These are phyloP conservation scores for Helogale parvula DNA, from an alignment of 2,113 vertebrate genomes.

Conservation along the genomic window DNA sequence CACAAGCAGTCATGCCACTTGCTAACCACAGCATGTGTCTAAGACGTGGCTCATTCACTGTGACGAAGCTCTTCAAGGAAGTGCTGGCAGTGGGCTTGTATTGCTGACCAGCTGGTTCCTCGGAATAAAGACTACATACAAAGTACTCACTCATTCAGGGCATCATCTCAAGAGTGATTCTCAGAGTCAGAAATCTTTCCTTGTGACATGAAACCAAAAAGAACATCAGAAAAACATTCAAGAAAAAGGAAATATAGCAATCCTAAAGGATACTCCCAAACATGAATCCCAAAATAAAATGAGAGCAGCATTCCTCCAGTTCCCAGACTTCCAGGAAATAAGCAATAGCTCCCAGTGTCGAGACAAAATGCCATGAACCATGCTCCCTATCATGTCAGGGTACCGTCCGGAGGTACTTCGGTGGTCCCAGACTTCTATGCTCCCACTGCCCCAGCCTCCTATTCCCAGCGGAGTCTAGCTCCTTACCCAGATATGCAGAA, in stretches of 20 bases:
- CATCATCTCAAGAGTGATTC: background rate
- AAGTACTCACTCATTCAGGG: background rate
- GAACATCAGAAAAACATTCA: background rate
- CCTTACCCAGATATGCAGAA: background rate
- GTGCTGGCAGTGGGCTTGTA: background rate
- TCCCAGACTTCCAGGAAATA: background rate
- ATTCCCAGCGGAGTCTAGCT: background rate
- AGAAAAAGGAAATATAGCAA: background rate
- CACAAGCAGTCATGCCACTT: background rate
- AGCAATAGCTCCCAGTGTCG: background rate
- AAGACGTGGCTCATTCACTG: background rate
- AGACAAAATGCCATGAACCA: background rate
- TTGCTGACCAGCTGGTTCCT: background rate
- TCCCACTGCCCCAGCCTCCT: background rate
- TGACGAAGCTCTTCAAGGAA: background rate
- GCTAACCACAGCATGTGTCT: background rate
- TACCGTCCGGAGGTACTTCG: background rate
- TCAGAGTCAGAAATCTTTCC: background rate
- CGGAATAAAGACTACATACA: background rate
- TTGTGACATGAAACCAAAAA: background rate
- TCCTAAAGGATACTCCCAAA: background rate
- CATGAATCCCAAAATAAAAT: background rate
- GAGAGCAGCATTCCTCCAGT: background rate
- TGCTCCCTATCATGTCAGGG: rapidly evolving
- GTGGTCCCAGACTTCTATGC: background rate